Conservation (phyloP, 2,113 vertebrate species). For the Zapus hudsonius region DNA sequence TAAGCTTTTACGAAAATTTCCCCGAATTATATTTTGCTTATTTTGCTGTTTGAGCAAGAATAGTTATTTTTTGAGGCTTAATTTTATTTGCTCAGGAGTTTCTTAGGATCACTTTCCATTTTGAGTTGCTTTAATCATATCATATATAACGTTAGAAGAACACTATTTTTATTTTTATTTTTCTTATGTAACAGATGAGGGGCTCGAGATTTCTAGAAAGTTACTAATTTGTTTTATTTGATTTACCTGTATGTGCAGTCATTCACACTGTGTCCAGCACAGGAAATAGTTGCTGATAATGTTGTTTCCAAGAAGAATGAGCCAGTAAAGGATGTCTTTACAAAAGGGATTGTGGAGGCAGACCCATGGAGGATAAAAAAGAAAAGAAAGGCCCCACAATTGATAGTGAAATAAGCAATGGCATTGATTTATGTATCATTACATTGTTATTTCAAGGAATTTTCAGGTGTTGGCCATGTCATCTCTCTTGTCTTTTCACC, state of each 20-base stretch:
- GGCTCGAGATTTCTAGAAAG: neutral
- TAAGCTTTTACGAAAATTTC: neutral
- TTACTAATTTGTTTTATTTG: neutral
- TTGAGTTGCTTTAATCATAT: neutral
- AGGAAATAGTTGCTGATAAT: neutral
- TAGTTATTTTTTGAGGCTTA: neutral
- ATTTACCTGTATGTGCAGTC: neutral
- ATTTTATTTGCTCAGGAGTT: neutral
- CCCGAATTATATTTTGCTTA: neutral
- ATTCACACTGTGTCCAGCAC: rapidly evolving
- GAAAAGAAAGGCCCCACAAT: constrained; percentile 33
- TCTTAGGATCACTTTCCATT: neutral
- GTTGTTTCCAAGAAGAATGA: neutral
- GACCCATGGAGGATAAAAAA: neutral
- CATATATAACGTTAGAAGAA: neutral
- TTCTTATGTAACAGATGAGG: neutral
- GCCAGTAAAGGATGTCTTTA: neutral
- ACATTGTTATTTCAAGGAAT: constrained; percentile 44
- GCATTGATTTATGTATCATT: constrained; percentile 51
- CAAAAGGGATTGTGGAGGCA: neutral
- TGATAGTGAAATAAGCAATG: constrained; percentile 46
- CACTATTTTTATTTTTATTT: neutral
- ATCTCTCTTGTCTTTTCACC: constrained; percentile 37
- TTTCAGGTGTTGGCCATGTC: neutral
- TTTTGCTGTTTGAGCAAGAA: neutral